Base-by-base conservation (phyloP, 2,113 vertebrate genomes). In the Clarias batrachus region DNA sequence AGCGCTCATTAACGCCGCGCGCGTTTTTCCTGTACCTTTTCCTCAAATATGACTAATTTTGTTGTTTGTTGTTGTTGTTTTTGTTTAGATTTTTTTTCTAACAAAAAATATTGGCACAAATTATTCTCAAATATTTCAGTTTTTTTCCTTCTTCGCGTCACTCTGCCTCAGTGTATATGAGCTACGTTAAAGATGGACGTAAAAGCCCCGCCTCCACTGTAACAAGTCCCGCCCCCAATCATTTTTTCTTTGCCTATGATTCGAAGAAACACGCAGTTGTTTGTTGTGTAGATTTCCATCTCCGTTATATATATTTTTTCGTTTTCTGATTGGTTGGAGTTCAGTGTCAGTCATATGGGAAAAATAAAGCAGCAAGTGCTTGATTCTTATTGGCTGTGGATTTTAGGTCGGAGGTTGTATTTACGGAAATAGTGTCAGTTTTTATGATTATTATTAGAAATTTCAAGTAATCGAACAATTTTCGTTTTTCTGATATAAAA, bases 111-210 rank as follows among this genome's bases (percentile, higher is more conserved):
- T 33, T 59, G 6, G 56, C 56, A 33, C 7, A 85, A 85, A 81
- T 25, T 41, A 41, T 81, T 63, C 14, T 41, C 16, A 27, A 68
- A 30, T 59, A 62, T 73, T 79, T 70, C 25, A 60, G 4, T 23
- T 13, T 11, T 30, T 25, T 62, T 13, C 16, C 54, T 56, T n/a
- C 41, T 68, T 33, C 65, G 83, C 52, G 59, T 71, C 57, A 23
- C 56, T 79, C 83, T 80, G 33, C 59, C 37, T 82, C 37, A 65
- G 80, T 48, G 48, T 70, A 65, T n/a, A 81, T 30, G 59, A 11
- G 79, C 79, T 65, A 81, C 33, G 41, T 48, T 81, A 82, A 82
- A 82, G 62, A 82, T 82, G 81, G 81, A 66, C 81, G 81, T 66
- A 52, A 23, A 66, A 54, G 81, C 37, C 81, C 81, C 81, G 81